Conservation (phyloP, 2,888 invertebrate genomes). For the Rhagium mordax region DNA sequence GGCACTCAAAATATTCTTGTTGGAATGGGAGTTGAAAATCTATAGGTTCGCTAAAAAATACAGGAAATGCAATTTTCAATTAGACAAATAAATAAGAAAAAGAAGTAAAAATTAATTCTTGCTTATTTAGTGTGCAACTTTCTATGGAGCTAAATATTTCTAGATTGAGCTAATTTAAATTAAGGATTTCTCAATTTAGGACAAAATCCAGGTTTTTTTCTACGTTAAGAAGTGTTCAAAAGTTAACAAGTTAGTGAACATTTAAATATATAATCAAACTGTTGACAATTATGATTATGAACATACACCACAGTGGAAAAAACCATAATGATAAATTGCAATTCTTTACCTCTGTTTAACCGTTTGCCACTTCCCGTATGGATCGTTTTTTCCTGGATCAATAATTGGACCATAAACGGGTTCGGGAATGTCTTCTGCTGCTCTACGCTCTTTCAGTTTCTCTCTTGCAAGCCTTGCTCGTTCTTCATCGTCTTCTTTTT, state of each 20-base stretch:
- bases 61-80: no score
- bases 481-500: slow-evolving; percentile 72
- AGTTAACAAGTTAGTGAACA: no score
- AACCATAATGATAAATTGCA: not conserved
- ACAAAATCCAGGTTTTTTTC: no score
- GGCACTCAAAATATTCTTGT: slow-evolving; percentile 53
- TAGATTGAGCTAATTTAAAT: no score
- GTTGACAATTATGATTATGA: no score
- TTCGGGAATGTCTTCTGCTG: slow-evolving; percentile 61
- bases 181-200: no score
- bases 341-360: slow-evolving; percentile 75
- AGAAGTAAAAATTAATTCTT: no score
- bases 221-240: no score
- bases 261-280: no score
- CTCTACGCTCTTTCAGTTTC: slow-evolving; percentile 68
- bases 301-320: not conserved
- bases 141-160: no score
- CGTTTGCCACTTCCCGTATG: slow-evolving; percentile 85
- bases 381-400: slow-evolving; percentile 76
- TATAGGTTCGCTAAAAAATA: slow-evolving; percentile 61
- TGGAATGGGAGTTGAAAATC: slow-evolving; percentile 82
- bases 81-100: no score
- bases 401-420: slow-evolving; percentile 72
- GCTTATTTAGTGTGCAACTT: no score
- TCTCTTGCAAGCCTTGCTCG: slow-evolving; percentile 71